Evolutionary conservation across 2,113 vertebrate genomes (phyloP), one percentile per base, ranked within the genome.

Genomic region (Heloderma charlesbogerti): DNA sequence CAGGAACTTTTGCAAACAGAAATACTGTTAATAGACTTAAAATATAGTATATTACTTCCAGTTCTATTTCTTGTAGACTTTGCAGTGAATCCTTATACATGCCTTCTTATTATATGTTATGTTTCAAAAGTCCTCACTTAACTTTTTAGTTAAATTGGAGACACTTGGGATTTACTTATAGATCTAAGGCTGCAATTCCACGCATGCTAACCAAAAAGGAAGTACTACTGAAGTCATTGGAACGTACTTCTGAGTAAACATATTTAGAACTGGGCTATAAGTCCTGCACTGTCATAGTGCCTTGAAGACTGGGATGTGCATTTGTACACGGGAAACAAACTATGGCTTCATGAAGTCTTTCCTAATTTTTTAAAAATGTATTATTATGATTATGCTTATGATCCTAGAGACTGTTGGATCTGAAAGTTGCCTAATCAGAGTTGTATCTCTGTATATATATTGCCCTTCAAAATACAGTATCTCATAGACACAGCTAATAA

Each of bases 1-100:
- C 95, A 95, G 91, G 94, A 96, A 88, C 60, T 92, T 92, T 95
- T 94, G 63, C 87, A 88, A 93, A 88, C 82, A 94, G 89, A 90
- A 96, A 90, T 74, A 77, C 51, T 91, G 90, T 93, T 94, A 80
- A 40, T 84, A 90, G 83, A 85, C 84, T 89, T 90, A 81, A 45
- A 93, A 9, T 90, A 90, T 89, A 89, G 60, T 88, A 85, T 94
- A 85, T 94, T 90, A 93, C 90, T 95, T 95, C 88, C 74, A 74
- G 85, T 95, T 93, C 82, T 92, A 94, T 94, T 95, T 95, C 93
- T 96, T 95, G 83, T 80, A 91, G 16, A 51, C 40, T 95, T 90
- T 93, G 91, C 95, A 94, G 60, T 94, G 54, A 74, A 79, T 93
- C 74, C 89, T 95, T 95, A 5, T 95, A 89, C 90, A 77, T 67